Percentiles rank a stretch among this genome's conserved stretches.
phyloP scores from a whole-genome alignment of 2,113 vertebrate species.

The Oryzias javanicus region DNA sequence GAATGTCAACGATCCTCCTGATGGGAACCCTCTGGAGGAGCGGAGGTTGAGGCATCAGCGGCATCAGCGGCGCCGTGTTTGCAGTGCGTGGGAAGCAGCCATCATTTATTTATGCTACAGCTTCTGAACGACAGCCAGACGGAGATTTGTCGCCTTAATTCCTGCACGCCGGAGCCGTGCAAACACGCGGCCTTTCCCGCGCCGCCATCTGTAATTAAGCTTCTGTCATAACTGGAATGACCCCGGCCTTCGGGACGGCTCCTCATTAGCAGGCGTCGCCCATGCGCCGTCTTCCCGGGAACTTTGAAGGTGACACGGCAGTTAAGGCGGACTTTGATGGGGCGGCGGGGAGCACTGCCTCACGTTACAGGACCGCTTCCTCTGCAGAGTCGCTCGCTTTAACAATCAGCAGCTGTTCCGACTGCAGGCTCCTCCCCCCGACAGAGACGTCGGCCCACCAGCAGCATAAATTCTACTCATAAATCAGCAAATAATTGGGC shows the following conservation, averaged over 20 bases:
- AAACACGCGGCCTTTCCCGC: constrained; percentile 10
- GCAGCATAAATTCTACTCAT: constrained; percentile 47
- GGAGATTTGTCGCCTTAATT: constrained; percentile 16
- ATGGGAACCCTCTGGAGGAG: constrained; percentile 39
- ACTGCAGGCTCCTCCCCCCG: constrained; percentile 26
- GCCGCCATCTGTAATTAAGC: constrained; percentile 68
- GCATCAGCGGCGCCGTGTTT: constrained; percentile 41
- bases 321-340: constrained; percentile 73
- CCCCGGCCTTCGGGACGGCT: constrained; percentile 50
- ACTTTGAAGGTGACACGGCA: constrained; percentile 76
- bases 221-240: constrained; percentile 53
- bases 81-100: constrained; percentile 31
- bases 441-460: constrained; percentile 3
- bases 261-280: constrained; percentile 70
- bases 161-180: constrained; percentile 9
- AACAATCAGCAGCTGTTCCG: constrained; percentile 67
- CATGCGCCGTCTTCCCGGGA: constrained; percentile 52
- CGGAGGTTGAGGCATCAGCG: constrained; percentile 32
- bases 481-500: constrained; percentile 67
- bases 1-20: constrained; percentile 52
- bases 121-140: constrained; percentile 26
- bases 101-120: constrained; percentile 39
- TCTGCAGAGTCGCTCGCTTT: constrained; percentile 68
- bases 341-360: constrained; percentile 73
- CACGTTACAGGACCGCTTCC: constrained; percentile 71